Evolutionary conservation across 2,888 invertebrate species (phyloP), one percentile per base, ranked within the genome.

Genomic region (Scaptomyza flava): DNA sequence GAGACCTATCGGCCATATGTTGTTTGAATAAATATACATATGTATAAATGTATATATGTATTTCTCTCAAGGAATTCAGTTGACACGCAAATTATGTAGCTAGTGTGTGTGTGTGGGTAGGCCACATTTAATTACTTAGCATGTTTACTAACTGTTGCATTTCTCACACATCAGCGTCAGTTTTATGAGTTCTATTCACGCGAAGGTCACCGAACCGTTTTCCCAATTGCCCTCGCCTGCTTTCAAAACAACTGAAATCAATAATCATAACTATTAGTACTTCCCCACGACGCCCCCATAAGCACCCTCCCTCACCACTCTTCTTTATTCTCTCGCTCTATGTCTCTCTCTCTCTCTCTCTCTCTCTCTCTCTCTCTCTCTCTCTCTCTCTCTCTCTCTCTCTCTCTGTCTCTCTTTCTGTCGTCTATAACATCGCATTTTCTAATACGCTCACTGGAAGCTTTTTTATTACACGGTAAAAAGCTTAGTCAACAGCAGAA

Each of bases 131-230:
- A 42, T 48, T 65, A 54, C 14, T 9, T 6, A 0, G n/a, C 38
- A 31, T 30, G 46, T n/a, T 50, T 42, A 42, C 72, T 30, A 80
- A 82, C 81, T 81, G 87, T 81, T 81, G 81, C 81, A 65, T 68
- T 50, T 11, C 34, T 23, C 50, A 33, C 56, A 30, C 33, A 38
- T 23, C 12, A 12, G 2, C 64, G 52, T 51, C 80, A 68, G 50
- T 59, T 59, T 65, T 45, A 52, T 54, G 31, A 58, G 68, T 50
- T 64, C 73, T 71, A 77, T 77, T 79, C 89, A 89, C 80, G 77
- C 88, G 90, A 90, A 90, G 91, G 90, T 91, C 86, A 87, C 77
- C 85, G 79, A 85, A 81, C 82, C 64, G 41, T 31, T 30, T 27
- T 33, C 51, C n/a, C 31, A 27, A n/a, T 31, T 23, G 34, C n/a